phyloP scores from a whole-genome alignment of 92 coral and sea anemone species.

The Epizoanthus stellaris region DNA sequence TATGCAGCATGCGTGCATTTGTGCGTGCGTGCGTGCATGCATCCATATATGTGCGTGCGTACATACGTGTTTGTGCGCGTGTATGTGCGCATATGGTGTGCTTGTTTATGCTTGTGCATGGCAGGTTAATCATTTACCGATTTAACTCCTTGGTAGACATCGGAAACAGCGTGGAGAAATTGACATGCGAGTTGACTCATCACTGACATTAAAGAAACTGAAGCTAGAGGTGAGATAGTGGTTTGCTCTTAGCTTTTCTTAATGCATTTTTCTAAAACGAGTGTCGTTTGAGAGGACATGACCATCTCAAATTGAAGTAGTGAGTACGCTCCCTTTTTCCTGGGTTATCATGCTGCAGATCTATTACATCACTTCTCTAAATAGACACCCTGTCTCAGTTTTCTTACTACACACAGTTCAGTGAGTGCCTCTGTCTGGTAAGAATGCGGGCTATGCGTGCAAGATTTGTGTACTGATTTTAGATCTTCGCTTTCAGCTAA shows the following conservation, averaged over 20 bases:
- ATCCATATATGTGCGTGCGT: too few species aligned
- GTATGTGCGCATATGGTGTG: too few species aligned
- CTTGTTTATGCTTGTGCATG: neutral
- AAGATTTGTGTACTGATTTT: neutral
- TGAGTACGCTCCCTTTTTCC: too few species aligned
- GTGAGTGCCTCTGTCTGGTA: neutral
- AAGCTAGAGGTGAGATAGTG: slow-evolving; percentile 78
- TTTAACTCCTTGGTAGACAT: slow-evolving; percentile 59
- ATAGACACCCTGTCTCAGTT: neutral
- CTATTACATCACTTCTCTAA: too few species aligned
- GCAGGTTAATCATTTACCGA: neutral
- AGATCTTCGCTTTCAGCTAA: slow-evolving; percentile 57
- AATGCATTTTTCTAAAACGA: neutral
- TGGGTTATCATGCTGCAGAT: too few species aligned
- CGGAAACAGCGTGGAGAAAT: slow-evolving; percentile 97
- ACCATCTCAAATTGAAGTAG: too few species aligned
- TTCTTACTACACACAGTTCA: too few species aligned
- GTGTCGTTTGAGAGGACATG: too few species aligned
- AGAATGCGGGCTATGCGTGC: neutral
- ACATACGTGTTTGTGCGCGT: too few species aligned
- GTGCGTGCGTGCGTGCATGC: too few species aligned
- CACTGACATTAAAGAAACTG: slow-evolving; percentile 79
- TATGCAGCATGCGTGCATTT: neutral
- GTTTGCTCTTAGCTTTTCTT: neutral
- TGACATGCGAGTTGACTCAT: slow-evolving; percentile 77